Evolutionary conservation across 2,113 vertebrate species (phyloP), one percentile per base, ranked within the genome.

Genomic region (Lophura nycthemera): DNA sequence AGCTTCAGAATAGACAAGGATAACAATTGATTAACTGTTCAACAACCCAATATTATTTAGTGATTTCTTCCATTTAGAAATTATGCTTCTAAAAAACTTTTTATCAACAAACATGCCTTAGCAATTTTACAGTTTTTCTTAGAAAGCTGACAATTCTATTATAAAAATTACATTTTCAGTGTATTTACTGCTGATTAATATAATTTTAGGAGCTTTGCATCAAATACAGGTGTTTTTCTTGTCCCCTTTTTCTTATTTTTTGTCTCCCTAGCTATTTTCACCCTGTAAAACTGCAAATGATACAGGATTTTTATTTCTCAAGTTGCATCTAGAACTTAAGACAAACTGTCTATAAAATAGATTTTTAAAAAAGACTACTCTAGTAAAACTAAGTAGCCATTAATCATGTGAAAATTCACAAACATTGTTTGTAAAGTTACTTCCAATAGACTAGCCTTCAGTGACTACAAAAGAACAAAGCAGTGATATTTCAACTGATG

Each of bases 261-360:
- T 82, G 10, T 3, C 1, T 0, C 79, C 4, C 1, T 0, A 86
- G 45, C 11, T 66, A 47, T 57, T 83, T 83, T 22, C 27, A 89
- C 9, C 10, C 10, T 32, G 38, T 16, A 70, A 4, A 8, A 7
- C 70, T 77, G 61, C 8, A 76, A 65, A 81, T 42, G 0, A 66
- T 38, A 63, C 50, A 4, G 14, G 13, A 4, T 38, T 63, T 61
- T 63, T 38, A 79, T 38, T 80, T 73, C 47, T 47, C 50, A 76
- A 86, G 50, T 21, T 3, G 0, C 30, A 40, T 6, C 30, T 22
- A 27, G 7, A 85, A 40, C 6, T 1, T 36, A 19, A 24, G 0
- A 20, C 6, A 40, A 77, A 50, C 86, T 30, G 29, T 54, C 67
- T 91, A 38, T 36, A 95, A 87, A 72, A 93, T 47, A 94, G 47